Evolutionary conservation across 2,113 vertebrate species (phyloP).

Genomic region (Sorex araneus): DNA sequence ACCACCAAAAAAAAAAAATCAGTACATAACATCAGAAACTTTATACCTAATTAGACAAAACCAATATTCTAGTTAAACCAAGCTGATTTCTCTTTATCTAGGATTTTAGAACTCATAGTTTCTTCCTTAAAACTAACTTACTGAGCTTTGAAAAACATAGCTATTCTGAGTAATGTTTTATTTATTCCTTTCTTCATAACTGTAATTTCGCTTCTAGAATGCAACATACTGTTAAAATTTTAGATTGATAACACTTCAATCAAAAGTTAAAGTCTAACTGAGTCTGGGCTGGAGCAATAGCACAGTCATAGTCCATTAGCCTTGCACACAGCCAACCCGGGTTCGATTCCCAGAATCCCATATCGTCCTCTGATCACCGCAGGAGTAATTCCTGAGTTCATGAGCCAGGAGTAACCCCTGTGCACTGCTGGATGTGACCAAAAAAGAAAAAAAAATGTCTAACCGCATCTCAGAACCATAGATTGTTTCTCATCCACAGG

Average conservation of each 20-base stretch:
- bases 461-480: conserved; percentile 53
- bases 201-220: conserved; percentile 7
- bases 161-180: conserved; percentile 8
- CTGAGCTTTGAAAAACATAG: not conserved
- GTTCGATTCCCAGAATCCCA: too few relatives aligned
- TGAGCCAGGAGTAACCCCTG: too few relatives aligned
- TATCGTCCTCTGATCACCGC: too few relatives aligned
- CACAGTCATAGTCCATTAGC: too few relatives aligned
- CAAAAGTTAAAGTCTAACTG: conserved; percentile 13
- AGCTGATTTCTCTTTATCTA: not conserved
- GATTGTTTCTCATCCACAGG: conserved; percentile 46
- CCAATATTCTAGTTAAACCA: conserved; percentile 11
- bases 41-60: not conserved
- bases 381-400: too few relatives aligned
- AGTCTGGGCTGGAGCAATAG: too few relatives aligned
- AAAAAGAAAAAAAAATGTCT: too few relatives aligned
- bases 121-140: conserved; percentile 42
- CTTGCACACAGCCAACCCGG: too few relatives aligned
- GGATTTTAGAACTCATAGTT: not conserved
- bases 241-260: conserved; percentile 30
- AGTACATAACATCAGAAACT: too few relatives aligned
- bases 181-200: not conserved
- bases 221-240: not conserved
- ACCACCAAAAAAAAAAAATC: too few relatives aligned
- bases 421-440: too few relatives aligned